Base-by-base conservation (phyloP, 1,140 invertebrate species). In the Grapholita molesta region DNA sequence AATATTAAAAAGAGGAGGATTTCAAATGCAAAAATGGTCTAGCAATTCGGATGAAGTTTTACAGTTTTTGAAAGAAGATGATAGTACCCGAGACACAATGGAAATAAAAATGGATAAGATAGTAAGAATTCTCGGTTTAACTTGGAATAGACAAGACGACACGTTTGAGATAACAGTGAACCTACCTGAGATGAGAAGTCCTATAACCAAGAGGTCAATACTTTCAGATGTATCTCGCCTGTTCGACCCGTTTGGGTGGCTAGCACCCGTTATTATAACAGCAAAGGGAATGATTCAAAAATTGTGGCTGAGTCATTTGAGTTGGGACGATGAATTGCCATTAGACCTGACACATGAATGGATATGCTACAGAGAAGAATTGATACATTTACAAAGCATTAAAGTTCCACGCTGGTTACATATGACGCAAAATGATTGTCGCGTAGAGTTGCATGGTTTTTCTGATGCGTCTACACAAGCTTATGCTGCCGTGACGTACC, bases 21-120 rank as follows among this genome's bases (percentile, higher is more conserved):
- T 93, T 65, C n/a, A 79, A 35, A 70, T 90, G 23, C 70, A 84
- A 55, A 92, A 92, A 82, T 92, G 88, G 86, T 67, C 71, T 1
- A 75, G 77, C 66, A 77, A 77, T 66, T 73, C 68, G n/a, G 67
- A 77, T 15, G 71, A 77, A 35, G 28, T 79, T 12, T 73, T 79
- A 42, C 61, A 70, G 30, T 57, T 25, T 64, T 66, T 73, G 55
- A n/a, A n/a, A n/a, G n/a, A n/a, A n/a, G 25, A 38, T 9, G 38
- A 52, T 52, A 6, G 42, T 18, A 52, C n/a, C 1, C 4, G 18
- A 52, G 42, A 52, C 15, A 52, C 2, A 5, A 18, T 18, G 52
- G 70, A 76, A 53, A 73, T 76, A 32, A 77, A 77, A 67, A 21
- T 78, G 28, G 71, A 73, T 69, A 71, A 77, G 21, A 61, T 77